Evolutionary conservation across 2,888 invertebrate genomes (phyloP), one percentile per base, ranked within the genome.

Genomic region (Pseudococcus viburni): DNA sequence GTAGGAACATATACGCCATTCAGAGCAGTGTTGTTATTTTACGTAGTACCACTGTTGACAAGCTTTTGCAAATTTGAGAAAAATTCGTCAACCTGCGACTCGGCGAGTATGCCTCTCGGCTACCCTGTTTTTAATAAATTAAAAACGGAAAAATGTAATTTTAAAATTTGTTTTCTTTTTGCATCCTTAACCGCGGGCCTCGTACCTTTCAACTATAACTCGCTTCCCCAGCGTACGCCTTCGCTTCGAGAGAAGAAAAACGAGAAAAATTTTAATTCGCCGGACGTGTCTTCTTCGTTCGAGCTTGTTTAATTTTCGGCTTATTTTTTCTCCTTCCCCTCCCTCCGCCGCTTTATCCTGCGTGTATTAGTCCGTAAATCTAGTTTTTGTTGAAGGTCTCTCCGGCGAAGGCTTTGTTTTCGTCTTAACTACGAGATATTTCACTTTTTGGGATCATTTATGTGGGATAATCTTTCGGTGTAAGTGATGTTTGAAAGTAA

Each of bases 21-120:
- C 5, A 51, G 48, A 42, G 9, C 42, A 9, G 5, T 4, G 48
- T 51, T 12, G 48, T 51, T 51, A 4, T 12, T 51, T 12, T 51
- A 51, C 11, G 6, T 51, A 51, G 55, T 55, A n/a, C n/a, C 17
- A n/a, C 5, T 55, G 55, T 55, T 55, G 55, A 55, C 55, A 55
- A 55, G 55, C 55, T n/a, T n/a, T 55, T 1, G 17, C 9, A 64
- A 64, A 1, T 64, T 64, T 22, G 19, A 17, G 59, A 22, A 64
- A 64, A 73, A 33, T 73, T 73, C 73, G 73, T 22, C 73, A 73
- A 73, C 73, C 73, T 73, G 73, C 73, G 73, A 73, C 15, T 68
- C n/a, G 55, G 55, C 33, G 33, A 33, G 33, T 73, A 73, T 33
- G 33, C 33, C 73, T 17, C 3, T 33, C 17, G 73, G 73, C 73